These are phyloP conservation scores for Anguilla anguilla DNA, from an alignment of 2,797 vertebrate species.

Conservation along the genomic window DNA sequence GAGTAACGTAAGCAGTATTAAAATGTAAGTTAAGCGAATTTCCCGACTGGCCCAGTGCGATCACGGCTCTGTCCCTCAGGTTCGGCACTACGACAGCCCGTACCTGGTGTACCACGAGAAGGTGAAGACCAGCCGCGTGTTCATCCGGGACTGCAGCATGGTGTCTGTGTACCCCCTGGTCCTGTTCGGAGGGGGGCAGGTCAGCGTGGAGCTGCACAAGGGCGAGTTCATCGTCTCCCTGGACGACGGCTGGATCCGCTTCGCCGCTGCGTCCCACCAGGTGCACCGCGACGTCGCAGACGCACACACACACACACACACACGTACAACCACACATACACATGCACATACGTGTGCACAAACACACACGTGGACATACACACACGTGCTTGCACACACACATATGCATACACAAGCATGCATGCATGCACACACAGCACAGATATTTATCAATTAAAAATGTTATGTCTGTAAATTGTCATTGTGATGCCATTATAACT, in stretches of 20 bases:
- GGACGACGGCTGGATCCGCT: slow-evolving; percentile 95
- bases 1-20: too few species aligned
- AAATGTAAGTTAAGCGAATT: background rate
- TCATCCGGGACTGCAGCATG: slow-evolving; percentile 98
- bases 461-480: too few species aligned
- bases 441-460: too few species aligned
- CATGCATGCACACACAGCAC: too few species aligned
- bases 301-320: background rate
- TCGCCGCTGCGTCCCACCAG: slow-evolving; percentile 89
- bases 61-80: slow-evolving; percentile 65
- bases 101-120: slow-evolving; percentile 98
- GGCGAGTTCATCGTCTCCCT: slow-evolving; percentile 88
- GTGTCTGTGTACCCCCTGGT: slow-evolving; percentile 92
- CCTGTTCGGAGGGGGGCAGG: slow-evolving; percentile 89
- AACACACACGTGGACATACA: too few species aligned
- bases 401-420: too few species aligned
- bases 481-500: too few species aligned
- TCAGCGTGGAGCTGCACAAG: slow-evolving; percentile 83
- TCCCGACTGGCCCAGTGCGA: background rate
- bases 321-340: background rate
- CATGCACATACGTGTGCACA: too few species aligned
- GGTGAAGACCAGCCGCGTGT: slow-evolving; percentile 93
- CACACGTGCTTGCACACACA: too few species aligned
- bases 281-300: slow-evolving; percentile 58
- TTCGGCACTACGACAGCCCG: slow-evolving; percentile 87